Conservation (phyloP, 1,140 invertebrate species). For the Hyles euphorbiae region DNA sequence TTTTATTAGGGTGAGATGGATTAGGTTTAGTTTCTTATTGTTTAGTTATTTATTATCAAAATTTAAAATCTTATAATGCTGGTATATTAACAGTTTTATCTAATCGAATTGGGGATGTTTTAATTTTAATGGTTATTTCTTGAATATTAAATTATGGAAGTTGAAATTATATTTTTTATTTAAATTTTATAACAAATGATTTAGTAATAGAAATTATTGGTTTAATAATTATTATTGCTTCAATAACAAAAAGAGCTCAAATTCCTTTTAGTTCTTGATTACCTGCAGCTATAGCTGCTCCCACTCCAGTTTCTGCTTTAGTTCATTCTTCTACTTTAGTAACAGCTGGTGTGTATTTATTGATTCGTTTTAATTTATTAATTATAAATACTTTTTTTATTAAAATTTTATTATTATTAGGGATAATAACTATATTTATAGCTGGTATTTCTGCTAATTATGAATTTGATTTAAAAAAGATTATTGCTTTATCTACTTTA, state of each 20-base stretch:
- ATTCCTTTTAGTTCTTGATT: conserved; percentile 83
- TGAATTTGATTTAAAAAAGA: conserved; percentile 82
- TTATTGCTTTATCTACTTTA: conserved; percentile 84
- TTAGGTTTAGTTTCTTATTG: conserved; percentile 81
- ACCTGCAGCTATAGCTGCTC: conserved; percentile 81
- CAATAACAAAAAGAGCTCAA: conserved; percentile 84
- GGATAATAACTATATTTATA: conserved; percentile 78
- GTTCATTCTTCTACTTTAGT: conserved; percentile 86
- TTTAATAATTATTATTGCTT: conserved; percentile 73
- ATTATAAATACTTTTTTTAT: conserved; percentile 41
- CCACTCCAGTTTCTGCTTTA: conserved; percentile 82
- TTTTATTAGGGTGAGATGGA: conserved; percentile 83
- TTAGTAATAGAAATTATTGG: conserved; percentile 49
- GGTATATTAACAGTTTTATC: conserved; percentile 19
- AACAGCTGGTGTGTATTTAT: conserved; percentile 82
- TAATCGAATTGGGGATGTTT: conserved; percentile 76
- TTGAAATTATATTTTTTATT: conserved; percentile 73
- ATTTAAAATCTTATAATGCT: conserved; percentile 72
- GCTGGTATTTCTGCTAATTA: conserved; percentile 75
- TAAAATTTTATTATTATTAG: conserved; percentile 66
- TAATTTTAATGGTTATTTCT: conserved; percentile 75
- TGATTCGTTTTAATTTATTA: conserved; percentile 79
- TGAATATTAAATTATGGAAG: conserved; percentile 75
- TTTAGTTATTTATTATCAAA: conserved; percentile 82
- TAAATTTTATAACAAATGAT: conserved; percentile 51